Conservation (phyloP, 2,113 vertebrate genomes). For the Arenaria interpres region DNA sequence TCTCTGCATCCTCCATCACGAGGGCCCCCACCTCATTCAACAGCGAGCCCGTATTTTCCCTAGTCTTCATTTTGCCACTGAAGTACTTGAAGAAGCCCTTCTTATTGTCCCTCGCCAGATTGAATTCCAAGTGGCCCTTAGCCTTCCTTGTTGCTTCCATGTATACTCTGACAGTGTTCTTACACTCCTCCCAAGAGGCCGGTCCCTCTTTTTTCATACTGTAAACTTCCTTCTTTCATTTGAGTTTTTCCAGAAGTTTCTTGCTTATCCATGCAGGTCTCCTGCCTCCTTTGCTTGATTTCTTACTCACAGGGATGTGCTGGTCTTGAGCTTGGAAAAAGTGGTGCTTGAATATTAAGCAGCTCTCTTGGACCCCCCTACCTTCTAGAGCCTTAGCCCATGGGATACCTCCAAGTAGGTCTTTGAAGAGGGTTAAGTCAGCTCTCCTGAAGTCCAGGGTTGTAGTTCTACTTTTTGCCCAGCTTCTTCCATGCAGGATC, state of each 20-base stretch:
- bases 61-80: not conserved
- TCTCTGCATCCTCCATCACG: not conserved
- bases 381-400: not conserved
- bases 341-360: not conserved
- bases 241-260: not conserved
- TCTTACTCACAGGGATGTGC: not conserved
- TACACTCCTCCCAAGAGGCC: not conserved
- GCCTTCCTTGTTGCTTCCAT: not conserved
- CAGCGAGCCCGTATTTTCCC: not conserved
- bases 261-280: not conserved
- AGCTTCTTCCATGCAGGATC: not conserved
- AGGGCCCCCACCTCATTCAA: not conserved
- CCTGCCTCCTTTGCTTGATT: not conserved
- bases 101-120: not conserved
- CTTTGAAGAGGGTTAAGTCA: not conserved
- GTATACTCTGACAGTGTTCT: not conserved
- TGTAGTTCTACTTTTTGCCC: not conserved
- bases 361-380: not conserved
- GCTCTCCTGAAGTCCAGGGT: not conserved
- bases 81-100: not conserved
- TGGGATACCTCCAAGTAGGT: not conserved
- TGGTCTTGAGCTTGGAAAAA: not conserved
- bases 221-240: not conserved
- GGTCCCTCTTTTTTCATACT: not conserved
- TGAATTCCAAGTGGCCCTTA: not conserved